Base-by-base conservation (phyloP, 2,888 invertebrate species). In the Mythimna lalbum region DNA sequence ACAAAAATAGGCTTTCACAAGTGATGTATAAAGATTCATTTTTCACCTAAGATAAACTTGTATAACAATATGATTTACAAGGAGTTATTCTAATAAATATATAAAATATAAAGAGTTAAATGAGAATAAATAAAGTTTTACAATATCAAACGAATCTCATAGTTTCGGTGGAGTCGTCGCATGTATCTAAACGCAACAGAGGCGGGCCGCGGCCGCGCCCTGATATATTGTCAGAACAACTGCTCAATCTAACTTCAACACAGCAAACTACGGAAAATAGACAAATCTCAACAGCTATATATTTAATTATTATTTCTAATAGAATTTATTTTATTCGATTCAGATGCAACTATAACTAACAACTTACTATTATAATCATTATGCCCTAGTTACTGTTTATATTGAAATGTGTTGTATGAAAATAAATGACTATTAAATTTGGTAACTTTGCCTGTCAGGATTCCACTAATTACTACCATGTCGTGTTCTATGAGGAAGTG, bases 201-300 rank as follows among this genome's bases (percentile, higher is more conserved):
- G 80, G 79, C 62, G 73, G 84, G 85, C 84, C 82, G 78, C 55
- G 64, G 76, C 69, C 84, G 83, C 87, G 86, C 55, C 69, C 61
- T 63, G 52, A 55, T 63, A 89, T 92, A 92, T 92, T 93, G 89
- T 91, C 91, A 86, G 78, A 87, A 88, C 84, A 86, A 88, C 88
- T 89, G 87, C 88, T 81, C 73, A 43, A 73, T 73, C 88, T 89
- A 90, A 89, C 89, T 88, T 89, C 88, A 85, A 92, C 90, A 89
- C 89, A 88, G 93, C 91, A 90, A 92, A 93, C 94, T 94, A 94
- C 92, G 91, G 92, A 92, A 94, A 94, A 94, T 95, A 94, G 94
- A 93, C 90, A 90, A 90, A 86, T 88, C 83, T 90, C 87, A 87
- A 90, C 90, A 83, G 63, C 84, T 92, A 90, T 87, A 82, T 74